Percentiles rank a stretch among this genome's conserved stretches.
phyloP scores from a whole-genome alignment of 1,140 invertebrate genomes.

The Drosophila kikkawai region DNA sequence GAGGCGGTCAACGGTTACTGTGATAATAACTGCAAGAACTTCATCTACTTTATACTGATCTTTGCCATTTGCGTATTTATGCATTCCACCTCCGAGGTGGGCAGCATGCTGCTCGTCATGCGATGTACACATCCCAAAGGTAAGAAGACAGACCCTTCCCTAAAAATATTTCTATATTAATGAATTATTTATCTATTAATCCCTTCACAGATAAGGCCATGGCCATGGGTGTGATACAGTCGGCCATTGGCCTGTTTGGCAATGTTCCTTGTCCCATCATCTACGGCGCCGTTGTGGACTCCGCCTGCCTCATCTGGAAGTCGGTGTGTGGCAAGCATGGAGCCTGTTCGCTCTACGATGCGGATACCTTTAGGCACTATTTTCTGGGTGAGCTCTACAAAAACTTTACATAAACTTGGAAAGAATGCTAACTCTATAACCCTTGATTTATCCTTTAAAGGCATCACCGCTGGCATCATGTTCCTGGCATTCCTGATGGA shows the following conservation, averaged over 20 bases:
- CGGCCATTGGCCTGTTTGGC: conserved; percentile 96
- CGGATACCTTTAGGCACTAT: conserved; percentile 92
- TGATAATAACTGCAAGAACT: conserved; percentile 91
- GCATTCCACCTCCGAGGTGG: conserved; percentile 96
- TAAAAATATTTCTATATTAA: background rate
- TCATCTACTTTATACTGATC: conserved; percentile 93
- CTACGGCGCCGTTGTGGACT: conserved; percentile 96
- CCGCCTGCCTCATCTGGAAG: conserved; percentile 95
- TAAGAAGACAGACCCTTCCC: conserved; percentile 22
- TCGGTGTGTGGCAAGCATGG: conserved; percentile 91
- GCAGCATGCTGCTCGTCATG: conserved; percentile 95
- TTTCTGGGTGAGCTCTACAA: conserved; percentile 90
- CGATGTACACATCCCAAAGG: conserved; percentile 94
- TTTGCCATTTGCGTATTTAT: conserved; percentile 96
- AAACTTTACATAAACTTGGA: too few species aligned
- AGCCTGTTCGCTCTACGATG: conserved; percentile 94
- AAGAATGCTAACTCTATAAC: background rate
- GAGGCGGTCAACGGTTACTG: conserved; percentile 91
- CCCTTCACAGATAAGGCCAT: conserved; percentile 92
- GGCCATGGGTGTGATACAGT: conserved; percentile 96
- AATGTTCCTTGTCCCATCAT: conserved; percentile 97
- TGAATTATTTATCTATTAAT: background rate
- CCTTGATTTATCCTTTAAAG: conserved; percentile 84
- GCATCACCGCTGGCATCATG: conserved; percentile 92
- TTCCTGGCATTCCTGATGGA: conserved; percentile 93